Percentiles rank a stretch among this genome's conserved stretches.
Conservation (phyloP, 2,888 invertebrate species). For the Pocota personata region DNA sequence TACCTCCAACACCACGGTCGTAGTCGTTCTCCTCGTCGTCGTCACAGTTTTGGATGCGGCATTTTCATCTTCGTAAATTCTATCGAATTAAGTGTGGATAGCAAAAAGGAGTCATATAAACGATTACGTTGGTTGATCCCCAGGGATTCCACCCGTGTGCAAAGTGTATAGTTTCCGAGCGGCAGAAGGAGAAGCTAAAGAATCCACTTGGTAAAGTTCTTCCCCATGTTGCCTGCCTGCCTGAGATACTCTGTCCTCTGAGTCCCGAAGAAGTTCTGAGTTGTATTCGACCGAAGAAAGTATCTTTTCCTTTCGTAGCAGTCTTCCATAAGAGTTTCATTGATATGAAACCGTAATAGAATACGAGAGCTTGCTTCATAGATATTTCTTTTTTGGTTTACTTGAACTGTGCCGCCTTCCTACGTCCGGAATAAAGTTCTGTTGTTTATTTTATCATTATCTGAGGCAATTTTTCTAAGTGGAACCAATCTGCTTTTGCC, state of each 20-base stretch:
- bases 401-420: conserved; percentile 25
- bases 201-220: conserved; percentile 39
- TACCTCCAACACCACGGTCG: conserved; percentile 45
- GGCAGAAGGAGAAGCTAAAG: conserved; percentile 14
- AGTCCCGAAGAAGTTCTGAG: conserved; percentile 30
- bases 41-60: conserved; percentile 59
- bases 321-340: conserved; percentile 46
- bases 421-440: conserved; percentile 50
- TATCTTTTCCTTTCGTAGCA: conserved; percentile 13
- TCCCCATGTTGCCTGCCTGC: conserved; percentile 15
- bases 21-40: conserved; percentile 27
- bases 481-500: conserved; percentile 73
- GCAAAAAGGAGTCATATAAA: conserved; percentile 76
- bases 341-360: conserved; percentile 70
- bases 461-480: conserved; percentile 74
- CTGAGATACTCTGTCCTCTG: background rate
- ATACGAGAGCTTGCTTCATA: conserved; percentile 48
- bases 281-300: conserved; percentile 18
- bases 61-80: conserved; percentile 70
- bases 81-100: conserved; percentile 73
- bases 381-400: conserved; percentile 22
- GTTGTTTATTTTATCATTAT: conserved; percentile 74
- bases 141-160: conserved; percentile 71
- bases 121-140: conserved; percentile 76
- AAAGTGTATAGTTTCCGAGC: conserved; percentile 46